Conservation (phyloP, 2,797 vertebrate genomes). For the Monodelphis domestica region DNA sequence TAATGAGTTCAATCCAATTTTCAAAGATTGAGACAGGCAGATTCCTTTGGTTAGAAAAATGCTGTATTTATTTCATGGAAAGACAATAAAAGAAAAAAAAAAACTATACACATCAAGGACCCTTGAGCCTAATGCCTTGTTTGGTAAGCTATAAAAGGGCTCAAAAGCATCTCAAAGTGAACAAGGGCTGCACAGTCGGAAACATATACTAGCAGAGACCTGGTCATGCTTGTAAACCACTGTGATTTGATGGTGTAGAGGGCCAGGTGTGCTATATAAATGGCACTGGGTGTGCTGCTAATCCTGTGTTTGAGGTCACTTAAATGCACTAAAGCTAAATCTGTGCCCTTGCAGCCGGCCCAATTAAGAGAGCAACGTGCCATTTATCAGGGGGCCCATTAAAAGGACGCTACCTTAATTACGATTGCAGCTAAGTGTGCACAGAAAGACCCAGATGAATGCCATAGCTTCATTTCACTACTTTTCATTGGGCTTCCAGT, state of each 20-base stretch:
- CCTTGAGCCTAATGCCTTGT: neutral
- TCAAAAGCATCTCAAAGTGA: neutral
- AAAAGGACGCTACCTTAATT: slow-evolving; percentile 51
- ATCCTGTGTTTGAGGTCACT: neutral
- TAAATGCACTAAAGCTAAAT: neutral
- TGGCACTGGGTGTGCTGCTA: neutral
- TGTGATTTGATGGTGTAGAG: neutral
- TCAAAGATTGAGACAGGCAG: slow-evolving; percentile 13
- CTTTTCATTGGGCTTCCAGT: slow-evolving; percentile 69
- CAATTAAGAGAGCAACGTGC: neutral
- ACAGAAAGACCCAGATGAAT: slow-evolving; percentile 36
- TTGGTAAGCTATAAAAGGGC: neutral
- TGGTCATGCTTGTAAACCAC: neutral
- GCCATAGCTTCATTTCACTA: slow-evolving; percentile 22
- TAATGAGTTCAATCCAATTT: neutral
- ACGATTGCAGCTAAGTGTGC: slow-evolving; percentile 26
- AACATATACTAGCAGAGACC: neutral
- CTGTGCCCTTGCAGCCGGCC: neutral
- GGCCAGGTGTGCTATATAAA: neutral
- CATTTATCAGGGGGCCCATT: neutral
- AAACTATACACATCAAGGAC: neutral
- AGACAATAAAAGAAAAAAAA: slow-evolving; percentile 8
- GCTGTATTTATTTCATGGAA: neutral
- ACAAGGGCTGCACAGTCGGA: neutral
- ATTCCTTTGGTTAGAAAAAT: slow-evolving; percentile 3